phyloP scores from a whole-genome alignment of 2,888 invertebrate species.

The Charanyca ferruginea region DNA sequence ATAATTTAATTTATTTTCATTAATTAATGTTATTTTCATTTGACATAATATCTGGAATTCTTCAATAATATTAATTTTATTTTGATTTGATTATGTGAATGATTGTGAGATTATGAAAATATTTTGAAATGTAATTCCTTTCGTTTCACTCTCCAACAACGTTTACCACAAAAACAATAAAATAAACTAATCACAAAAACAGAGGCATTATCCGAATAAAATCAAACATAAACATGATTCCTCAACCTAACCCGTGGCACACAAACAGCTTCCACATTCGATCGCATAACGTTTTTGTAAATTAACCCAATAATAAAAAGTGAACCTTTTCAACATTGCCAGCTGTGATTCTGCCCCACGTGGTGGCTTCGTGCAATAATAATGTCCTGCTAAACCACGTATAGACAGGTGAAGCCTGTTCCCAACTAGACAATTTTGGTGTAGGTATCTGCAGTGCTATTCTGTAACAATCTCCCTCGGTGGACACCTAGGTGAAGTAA shows the following conservation, averaged over 20 bases:
- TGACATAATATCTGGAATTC: too few relatives aligned
- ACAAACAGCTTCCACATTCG: constrained; percentile 27
- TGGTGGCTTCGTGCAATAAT: constrained; percentile 59
- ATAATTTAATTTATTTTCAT: too few relatives aligned
- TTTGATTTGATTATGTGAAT: too few relatives aligned
- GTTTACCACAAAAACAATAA: background rate
- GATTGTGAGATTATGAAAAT: too few relatives aligned
- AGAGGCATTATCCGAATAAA: background rate
- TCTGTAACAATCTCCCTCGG: too few relatives aligned
- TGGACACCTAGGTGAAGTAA: too few relatives aligned
- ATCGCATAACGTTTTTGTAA: constrained; percentile 48
- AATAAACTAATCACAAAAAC: constrained; percentile 1
- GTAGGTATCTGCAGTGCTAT: background rate
- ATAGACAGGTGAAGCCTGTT: constrained; percentile 52
- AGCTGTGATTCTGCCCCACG: constrained; percentile 44
- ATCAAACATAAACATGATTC: constrained; percentile 20
- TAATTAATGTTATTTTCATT: too few relatives aligned
- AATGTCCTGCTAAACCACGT: constrained; percentile 56
- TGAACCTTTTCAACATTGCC: constrained; percentile 54
- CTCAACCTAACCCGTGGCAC: constrained; percentile 5
- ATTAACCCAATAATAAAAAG: constrained; percentile 62
- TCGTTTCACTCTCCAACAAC: background rate
- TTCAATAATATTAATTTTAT: too few relatives aligned
- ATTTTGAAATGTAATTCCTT: too few relatives aligned
- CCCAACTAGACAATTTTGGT: constrained; percentile 26